phyloP scores from a whole-genome alignment of 2,113 vertebrate genomes.

The Zingel zingel region DNA sequence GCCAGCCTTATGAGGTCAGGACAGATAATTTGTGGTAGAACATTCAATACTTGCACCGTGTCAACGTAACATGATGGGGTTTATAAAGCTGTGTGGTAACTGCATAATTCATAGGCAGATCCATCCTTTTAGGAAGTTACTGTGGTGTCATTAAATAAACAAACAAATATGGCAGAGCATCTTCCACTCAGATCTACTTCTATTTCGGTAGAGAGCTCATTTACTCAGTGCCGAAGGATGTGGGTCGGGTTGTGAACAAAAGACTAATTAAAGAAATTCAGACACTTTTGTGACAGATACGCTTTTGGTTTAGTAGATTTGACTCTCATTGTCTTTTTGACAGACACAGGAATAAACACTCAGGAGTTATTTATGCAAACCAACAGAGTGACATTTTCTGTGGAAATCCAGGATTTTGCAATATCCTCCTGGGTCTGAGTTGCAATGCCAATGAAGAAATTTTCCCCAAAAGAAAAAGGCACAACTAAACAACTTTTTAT shows the following conservation, averaged over 20 bases:
- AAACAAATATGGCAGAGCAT: constrained; percentile 40
- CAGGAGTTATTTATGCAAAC: neutral
- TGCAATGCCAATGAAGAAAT: constrained; percentile 4
- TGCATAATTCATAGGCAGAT: constrained; percentile 32
- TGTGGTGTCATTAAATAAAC: constrained; percentile 34
- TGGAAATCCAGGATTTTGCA: constrained; percentile 53
- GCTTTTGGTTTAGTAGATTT: constrained; percentile 1
- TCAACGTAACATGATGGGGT: constrained; percentile 30
- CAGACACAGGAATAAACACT: neutral
- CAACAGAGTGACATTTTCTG: constrained; percentile 21
- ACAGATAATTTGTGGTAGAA: constrained; percentile 39
- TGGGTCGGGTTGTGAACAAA: constrained; percentile 23
- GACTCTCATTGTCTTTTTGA: constrained; percentile 8
- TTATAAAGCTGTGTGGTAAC: constrained; percentile 22
- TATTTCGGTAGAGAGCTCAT: constrained; percentile 8
- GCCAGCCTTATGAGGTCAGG: constrained; percentile 32
- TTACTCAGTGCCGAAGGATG: constrained; percentile 26
- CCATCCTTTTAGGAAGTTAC: constrained; percentile 28
- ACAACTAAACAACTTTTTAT: constrained; percentile 13
- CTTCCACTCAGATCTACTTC: constrained; percentile 1
- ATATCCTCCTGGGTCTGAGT: constrained; percentile 32
- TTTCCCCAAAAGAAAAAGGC: neutral
- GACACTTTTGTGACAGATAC: constrained; percentile 8
- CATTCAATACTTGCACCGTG: constrained; percentile 28
- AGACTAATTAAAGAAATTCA: constrained; percentile 1